These are phyloP conservation scores for Drosophila pruinosa DNA, from an alignment of 1,140 invertebrate genomes.

Conservation along the genomic window DNA sequence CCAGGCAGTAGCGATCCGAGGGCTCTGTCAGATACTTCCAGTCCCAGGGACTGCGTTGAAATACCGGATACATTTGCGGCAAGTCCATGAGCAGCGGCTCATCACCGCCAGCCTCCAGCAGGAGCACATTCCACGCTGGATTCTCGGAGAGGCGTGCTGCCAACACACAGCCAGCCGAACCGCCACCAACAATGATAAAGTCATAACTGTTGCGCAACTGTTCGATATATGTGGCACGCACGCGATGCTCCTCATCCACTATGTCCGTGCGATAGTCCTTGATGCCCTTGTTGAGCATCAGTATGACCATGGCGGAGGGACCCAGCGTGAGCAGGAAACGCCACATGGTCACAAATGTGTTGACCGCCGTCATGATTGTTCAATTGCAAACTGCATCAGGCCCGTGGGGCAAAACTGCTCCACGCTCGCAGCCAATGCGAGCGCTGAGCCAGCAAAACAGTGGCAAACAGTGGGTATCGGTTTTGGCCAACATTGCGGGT, in stretches of 20 bases:
- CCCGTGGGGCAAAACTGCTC: background rate
- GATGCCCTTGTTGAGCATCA: conserved; percentile 86
- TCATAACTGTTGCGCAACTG: conserved; percentile 86
- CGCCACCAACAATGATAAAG: conserved; percentile 91
- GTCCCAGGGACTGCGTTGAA: conserved; percentile 89
- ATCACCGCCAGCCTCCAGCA: conserved; percentile 92
- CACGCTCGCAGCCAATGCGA: background rate
- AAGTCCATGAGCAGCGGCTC: conserved; percentile 90
- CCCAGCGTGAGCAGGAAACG: conserved; percentile 86
- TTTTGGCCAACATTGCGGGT: no score
- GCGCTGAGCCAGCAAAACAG: background rate
- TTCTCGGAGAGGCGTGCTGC: conserved; percentile 90
- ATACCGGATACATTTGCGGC: conserved; percentile 88
- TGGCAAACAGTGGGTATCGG: no score
- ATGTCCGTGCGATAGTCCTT: conserved; percentile 87
- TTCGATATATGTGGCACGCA: conserved; percentile 83
- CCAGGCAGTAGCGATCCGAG: conserved; percentile 86
- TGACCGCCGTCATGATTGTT: conserved; percentile 53
- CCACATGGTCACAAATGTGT: conserved; percentile 66
- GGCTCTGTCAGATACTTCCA: conserved; percentile 92
- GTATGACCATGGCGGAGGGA: conserved; percentile 85
- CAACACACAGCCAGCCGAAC: conserved; percentile 91
- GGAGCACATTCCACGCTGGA: conserved; percentile 87
- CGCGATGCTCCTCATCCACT: conserved; percentile 85
- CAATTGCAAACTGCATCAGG: background rate